Conservation (phyloP, 2,888 invertebrate species). For the Eueremaeus valkanovi region DNA sequence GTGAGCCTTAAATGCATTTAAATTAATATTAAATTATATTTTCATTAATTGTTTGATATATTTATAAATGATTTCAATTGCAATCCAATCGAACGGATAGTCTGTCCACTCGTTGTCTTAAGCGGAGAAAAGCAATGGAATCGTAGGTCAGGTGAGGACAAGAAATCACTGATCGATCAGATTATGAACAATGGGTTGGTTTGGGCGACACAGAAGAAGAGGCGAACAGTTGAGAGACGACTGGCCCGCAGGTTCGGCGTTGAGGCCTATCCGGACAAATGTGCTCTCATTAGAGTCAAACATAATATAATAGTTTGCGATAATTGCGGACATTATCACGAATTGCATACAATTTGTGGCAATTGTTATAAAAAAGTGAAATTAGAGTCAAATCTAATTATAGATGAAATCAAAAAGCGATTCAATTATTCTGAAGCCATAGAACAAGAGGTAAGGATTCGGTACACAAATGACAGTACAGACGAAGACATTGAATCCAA, state of each 20-base stretch:
- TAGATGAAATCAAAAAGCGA: constrained; percentile 67
- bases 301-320: constrained; percentile 70
- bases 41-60: neutral
- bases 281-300: constrained; percentile 68
- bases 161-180: constrained; percentile 31
- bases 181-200: constrained; percentile 63
- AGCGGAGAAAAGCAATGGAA: neutral
- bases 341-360: constrained; percentile 73
- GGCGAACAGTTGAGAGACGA: constrained; percentile 72
- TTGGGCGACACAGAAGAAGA: constrained; percentile 73
- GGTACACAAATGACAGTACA: constrained; percentile 74
- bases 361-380: constrained; percentile 78
- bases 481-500: constrained; percentile 47
- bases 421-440: constrained; percentile 65
- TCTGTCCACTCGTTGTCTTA: neutral
- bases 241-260: constrained; percentile 67
- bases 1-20: neutral
- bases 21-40: neutral
- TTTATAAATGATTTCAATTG: neutral
- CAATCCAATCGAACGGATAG: neutral
- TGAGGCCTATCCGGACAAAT: constrained; percentile 59
- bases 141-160: neutral
- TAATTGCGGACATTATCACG: constrained; percentile 78
- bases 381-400: constrained; percentile 74
- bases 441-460: constrained; percentile 76